Evolutionary conservation across 2,797 vertebrate species (phyloP).

Genomic region (Apogon talboti): DNA sequence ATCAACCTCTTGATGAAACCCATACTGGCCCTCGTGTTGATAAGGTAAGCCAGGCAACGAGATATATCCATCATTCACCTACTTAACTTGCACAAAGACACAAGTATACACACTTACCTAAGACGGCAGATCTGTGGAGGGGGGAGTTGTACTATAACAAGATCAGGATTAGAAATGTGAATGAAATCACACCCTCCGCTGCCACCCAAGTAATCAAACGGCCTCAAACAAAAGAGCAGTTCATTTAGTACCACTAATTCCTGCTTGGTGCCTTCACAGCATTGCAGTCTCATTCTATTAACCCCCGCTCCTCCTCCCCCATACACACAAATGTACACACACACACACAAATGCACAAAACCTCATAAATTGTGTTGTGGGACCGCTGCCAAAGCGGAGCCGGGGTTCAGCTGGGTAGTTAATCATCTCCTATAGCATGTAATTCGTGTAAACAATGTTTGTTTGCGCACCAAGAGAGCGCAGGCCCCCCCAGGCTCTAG

Average conservation of each 20-base stretch:
- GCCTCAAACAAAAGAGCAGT: conserved; percentile 73
- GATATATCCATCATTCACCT: conserved; percentile 82
- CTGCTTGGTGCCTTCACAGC: conserved; percentile 63
- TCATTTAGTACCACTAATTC: conserved; percentile 75
- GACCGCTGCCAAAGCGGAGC: conserved; percentile 62
- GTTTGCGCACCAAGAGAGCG: conserved; percentile 60
- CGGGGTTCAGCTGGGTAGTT: conserved; percentile 73
- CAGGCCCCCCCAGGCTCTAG: conserved; percentile 51
- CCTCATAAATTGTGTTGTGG: conserved; percentile 68
- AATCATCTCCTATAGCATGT: conserved; percentile 76
- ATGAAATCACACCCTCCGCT: conserved; percentile 64
- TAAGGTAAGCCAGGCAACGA: conserved; percentile 76
- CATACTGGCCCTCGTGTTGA: conserved; percentile 76
- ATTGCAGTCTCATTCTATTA: conserved; percentile 70
- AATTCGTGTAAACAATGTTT: conserved; percentile 74
- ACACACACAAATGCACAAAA: conserved; percentile 46
- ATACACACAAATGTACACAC: conserved; percentile 10
- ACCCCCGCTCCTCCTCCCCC: conserved; percentile 14
- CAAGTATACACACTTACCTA: conserved; percentile 19
- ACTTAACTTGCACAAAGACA: conserved; percentile 54
- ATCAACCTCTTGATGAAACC: conserved; percentile 78
- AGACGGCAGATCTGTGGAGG: conserved; percentile 16
- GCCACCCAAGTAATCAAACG: conserved; percentile 66
- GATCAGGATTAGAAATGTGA: conserved; percentile 73
- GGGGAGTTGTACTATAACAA: conserved; percentile 46